Evolutionary conservation across 2,888 invertebrate species (phyloP), one percentile per base, ranked within the genome.

Genomic region (Cephus sareptanus): DNA sequence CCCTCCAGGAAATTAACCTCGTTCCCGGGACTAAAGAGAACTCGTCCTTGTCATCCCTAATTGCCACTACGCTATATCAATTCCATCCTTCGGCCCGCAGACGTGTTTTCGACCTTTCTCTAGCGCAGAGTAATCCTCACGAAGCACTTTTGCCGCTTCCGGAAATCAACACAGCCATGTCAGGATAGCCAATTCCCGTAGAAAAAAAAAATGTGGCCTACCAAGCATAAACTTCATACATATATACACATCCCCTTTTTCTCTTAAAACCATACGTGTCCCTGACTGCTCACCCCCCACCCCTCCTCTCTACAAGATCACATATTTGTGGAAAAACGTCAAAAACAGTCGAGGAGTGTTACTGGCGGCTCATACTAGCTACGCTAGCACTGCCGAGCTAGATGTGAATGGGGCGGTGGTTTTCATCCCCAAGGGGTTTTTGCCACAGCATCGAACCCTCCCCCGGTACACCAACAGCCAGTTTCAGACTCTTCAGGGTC

Each of bases 281-380:
- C 33, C 77, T 31, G n/a, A 15, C 37, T 69, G 31, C 30, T 69
- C 31, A 40, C 4, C 4, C 37, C 15, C 4, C 15, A 40, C 40
- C 40, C 40, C 6, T 23, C 9, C 56, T 9, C 23, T 56, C 15
- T 2, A 9, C 6, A 35, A 77, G 69, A 77, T 74, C 77, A 69
- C 73, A 77, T 77, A 69, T 74, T 77, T 75, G 31, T 31, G 34
- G 69, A 69, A 34, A 74, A 77, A 77, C 69, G 77, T 77, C 77
- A 74, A 77, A 75, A 77, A 77, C 77, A 77, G 77, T 69, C 77
- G 77, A 75, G 71, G 13, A 71, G 1, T 71, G 71, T 33, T 71
- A 23, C 31, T 34, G 31, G 71, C 34, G 15, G 71, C 23, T 6
- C 23, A 0, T 56, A 56, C 23, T 23, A 56, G 40, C 56, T 56